Evolutionary conservation across 2,888 invertebrate species (phyloP).

Genomic region (Gymnoscelis rufifasciata): DNA sequence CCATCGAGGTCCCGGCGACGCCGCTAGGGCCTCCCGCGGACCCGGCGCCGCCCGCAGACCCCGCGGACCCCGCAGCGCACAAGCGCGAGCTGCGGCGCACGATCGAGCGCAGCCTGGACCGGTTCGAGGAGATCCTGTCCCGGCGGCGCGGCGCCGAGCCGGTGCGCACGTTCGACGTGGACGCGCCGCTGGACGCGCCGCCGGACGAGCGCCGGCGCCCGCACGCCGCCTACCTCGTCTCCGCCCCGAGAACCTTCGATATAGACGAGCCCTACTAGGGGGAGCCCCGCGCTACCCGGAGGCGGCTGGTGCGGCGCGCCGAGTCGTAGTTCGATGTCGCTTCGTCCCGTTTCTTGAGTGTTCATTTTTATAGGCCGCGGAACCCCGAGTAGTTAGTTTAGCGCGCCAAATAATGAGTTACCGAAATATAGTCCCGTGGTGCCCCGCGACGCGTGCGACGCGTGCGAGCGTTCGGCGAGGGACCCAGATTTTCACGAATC

Average conservation of each 20-base stretch:
- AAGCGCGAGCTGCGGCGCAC: constrained; percentile 48
- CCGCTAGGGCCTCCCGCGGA: constrained; percentile 27
- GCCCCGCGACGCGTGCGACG: no score
- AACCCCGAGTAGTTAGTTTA: neutral
- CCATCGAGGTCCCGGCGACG: constrained; percentile 85
- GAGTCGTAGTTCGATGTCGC: neutral
- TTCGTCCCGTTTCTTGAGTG: neutral
- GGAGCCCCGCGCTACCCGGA: no score
- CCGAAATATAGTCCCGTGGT: no score
- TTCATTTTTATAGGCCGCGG: neutral
- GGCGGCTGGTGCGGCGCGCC: neutral
- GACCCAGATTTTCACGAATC: neutral
- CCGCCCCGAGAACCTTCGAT: constrained; percentile 76
- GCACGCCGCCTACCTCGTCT: constrained; percentile 50
- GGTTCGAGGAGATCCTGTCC: constrained; percentile 59
- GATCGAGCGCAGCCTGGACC: constrained; percentile 71
- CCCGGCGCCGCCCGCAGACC: constrained; percentile 14
- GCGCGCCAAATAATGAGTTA: no score
- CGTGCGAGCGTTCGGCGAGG: neutral
- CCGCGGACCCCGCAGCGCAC: constrained; percentile 26
- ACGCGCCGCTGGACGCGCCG: constrained; percentile 28
- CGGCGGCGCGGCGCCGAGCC: constrained; percentile 32
- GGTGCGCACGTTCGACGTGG: constrained; percentile 38
- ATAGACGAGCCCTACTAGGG: constrained; percentile 73
- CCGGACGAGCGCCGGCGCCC: constrained; percentile 23